A percentile compares a stretch with the other conserved stretches of the same genome.
These are phyloP conservation scores for Melopsittacus undulatus DNA, from an alignment of 2,797 vertebrate genomes.

Conservation along the genomic window DNA sequence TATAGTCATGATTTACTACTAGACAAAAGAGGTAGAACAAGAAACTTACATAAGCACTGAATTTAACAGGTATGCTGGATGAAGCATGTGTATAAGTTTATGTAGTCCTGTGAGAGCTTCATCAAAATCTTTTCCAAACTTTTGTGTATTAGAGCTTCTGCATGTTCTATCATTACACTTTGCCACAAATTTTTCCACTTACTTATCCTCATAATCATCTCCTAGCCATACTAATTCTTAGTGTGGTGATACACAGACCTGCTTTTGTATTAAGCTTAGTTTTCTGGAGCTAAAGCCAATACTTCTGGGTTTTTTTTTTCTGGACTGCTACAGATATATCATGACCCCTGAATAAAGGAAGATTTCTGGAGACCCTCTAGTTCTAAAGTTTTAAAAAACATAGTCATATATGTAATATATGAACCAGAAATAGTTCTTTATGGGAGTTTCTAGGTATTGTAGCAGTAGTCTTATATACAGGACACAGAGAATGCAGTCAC, in stretches of 20 bases:
- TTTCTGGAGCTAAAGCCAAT: neutral
- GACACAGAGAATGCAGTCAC: neutral
- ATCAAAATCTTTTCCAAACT: neutral
- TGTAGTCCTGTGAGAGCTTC: neutral
- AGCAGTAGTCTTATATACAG: neutral
- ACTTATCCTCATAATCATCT: neutral
- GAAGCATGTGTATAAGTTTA: neutral
- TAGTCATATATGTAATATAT: rapidly evolving
- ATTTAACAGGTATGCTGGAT: neutral
- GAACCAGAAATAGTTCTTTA: neutral
- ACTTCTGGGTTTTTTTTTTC: neutral
- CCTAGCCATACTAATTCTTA: neutral
- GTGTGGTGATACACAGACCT: neutral
- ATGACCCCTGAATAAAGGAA: neutral
- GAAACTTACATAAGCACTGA: neutral
- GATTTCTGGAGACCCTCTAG: neutral
- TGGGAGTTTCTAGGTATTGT: neutral
- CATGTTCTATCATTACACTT: neutral
- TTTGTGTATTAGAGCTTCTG: neutral
- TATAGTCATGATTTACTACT: neutral
- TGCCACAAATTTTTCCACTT: neutral
- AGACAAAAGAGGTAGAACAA: neutral
- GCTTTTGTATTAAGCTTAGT: neutral
- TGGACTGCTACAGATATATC: neutral
- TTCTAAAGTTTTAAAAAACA: neutral